Base-by-base conservation (phyloP, 2,888 invertebrate genomes). In the Zonitis immaculata region DNA sequence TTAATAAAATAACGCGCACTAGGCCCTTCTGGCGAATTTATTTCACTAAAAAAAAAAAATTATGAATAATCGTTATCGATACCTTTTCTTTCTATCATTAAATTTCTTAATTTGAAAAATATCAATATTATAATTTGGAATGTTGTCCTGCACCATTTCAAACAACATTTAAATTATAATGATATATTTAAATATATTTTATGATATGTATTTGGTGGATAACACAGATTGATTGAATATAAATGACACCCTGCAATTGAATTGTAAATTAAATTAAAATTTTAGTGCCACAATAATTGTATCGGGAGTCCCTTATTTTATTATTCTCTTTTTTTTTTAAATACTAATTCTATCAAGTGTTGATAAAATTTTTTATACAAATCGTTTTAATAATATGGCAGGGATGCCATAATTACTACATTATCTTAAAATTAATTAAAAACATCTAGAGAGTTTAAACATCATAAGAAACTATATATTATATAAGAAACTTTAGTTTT, bases 251-350 rank as follows among this genome's bases (percentile, higher is more conserved):
- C n/a, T 27, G 32, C 43, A 46, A 45, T 48, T 51, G 12, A 42
- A 39, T n/a, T n/a, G n/a, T n/a, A n/a, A n/a, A n/a, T 52, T 54
- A 52, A 26, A 48, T 43, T 47, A 20, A 54, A 49, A 62, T 52
- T 57, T 63, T 68, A 67, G 72, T 72, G 73, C 71, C 72, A 66
- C 71, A 71, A 58, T 72, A 71, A 72, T 71, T 73, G 70, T 68
- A 62, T 65, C 56, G 67, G 68, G 70, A 72, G 67, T 72, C 66
- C 59, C n/a, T n/a, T n/a, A n/a, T n/a, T n/a, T n/a, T n/a, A n/a
- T n/a, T n/a, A n/a, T n/a, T n/a, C n/a, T n/a, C n/a, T n/a, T n/a
- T n/a, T n/a, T n/a, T 59, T 58, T 60, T 47, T 62, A 58, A n/a
- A n/a, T n/a, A 39, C 32, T 58, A 47, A 56, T 54, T 55, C 35